Conservation (phyloP, 2,113 vertebrate genomes). For the Passer montanus region DNA sequence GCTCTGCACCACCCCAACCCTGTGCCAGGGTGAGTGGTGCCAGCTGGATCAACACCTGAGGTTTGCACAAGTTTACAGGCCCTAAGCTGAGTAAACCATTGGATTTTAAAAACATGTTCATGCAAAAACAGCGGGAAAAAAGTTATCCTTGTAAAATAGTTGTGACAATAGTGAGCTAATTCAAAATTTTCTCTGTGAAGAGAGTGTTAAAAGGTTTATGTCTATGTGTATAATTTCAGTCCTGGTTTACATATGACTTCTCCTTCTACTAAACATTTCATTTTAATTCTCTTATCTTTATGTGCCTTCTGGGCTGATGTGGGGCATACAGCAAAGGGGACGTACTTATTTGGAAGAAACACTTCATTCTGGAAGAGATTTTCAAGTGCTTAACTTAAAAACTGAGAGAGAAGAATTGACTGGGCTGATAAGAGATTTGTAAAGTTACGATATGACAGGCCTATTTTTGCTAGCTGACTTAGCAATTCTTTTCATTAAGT, state of each 20-base stretch:
- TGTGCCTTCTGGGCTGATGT: slow-evolving; percentile 70
- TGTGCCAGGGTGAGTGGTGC: neutral
- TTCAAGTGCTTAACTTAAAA: slow-evolving; percentile 63
- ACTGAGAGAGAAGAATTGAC: slow-evolving; percentile 8
- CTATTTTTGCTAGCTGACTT: slow-evolving; percentile 22
- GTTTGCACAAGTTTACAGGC: neutral
- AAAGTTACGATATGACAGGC: slow-evolving; percentile 14
- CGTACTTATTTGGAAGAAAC: slow-evolving; percentile 52
- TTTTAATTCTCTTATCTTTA: slow-evolving; percentile 71
- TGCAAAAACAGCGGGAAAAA: rapidly evolving
- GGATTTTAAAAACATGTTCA: neutral
- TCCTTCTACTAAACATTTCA: slow-evolving; percentile 31
- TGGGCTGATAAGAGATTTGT: slow-evolving; percentile 14
- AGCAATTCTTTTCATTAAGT: neutral
- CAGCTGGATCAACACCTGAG: neutral
- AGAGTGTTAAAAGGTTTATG: slow-evolving; percentile 54
- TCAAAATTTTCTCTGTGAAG: neutral
- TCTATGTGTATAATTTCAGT: slow-evolving; percentile 13
- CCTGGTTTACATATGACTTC: slow-evolving; percentile 51
- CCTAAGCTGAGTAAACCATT: neutral
- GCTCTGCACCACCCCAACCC: rapidly evolving
- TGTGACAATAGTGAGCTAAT: slow-evolving; percentile 33
- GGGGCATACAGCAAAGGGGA: neutral
- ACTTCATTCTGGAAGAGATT: slow-evolving; percentile 59
- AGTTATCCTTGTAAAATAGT: neutral